These are phyloP conservation scores for Hypomecis punctinalis DNA, from an alignment of 2,888 invertebrate species.

Conservation along the genomic window DNA sequence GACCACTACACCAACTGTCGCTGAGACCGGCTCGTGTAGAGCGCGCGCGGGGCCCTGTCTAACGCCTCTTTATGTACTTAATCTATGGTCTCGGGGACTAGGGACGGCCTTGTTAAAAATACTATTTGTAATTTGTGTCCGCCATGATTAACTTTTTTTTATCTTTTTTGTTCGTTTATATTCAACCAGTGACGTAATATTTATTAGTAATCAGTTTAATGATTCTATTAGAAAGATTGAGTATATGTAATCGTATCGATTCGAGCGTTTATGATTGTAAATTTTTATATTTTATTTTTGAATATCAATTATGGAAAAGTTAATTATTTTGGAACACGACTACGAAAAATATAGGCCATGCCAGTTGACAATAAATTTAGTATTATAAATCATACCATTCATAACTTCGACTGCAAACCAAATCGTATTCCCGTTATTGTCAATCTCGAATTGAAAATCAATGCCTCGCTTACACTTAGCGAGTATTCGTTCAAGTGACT, in stretches of 20 bases:
- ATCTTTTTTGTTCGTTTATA: background rate
- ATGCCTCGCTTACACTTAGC: slow-evolving; percentile 17
- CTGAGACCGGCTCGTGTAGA: slow-evolving; percentile 80
- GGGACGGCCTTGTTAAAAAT: slow-evolving; percentile 38
- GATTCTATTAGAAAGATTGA: no score
- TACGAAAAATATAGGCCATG: slow-evolving; percentile 15
- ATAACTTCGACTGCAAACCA: slow-evolving; percentile 2
- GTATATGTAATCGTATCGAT: no score
- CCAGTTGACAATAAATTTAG: slow-evolving; percentile 29
- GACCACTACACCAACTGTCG: slow-evolving; percentile 97
- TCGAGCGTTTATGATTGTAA: no score
- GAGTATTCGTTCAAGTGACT: slow-evolving; percentile 7
- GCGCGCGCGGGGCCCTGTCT: slow-evolving; percentile 50
- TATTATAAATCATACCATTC: slow-evolving; percentile 20
- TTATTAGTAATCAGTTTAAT: no score
- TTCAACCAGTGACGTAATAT: no score
- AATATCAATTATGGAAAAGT: background rate
- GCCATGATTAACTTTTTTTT: background rate
- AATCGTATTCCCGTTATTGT: background rate
- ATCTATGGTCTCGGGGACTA: slow-evolving; percentile 34
- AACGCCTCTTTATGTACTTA: slow-evolving; percentile 60
- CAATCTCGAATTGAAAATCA: background rate
- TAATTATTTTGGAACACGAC: slow-evolving; percentile 8
- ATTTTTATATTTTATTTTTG: no score
- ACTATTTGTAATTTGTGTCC: no score